Conservation (phyloP, 2,888 invertebrate genomes). For the Pinctada fucata region DNA sequence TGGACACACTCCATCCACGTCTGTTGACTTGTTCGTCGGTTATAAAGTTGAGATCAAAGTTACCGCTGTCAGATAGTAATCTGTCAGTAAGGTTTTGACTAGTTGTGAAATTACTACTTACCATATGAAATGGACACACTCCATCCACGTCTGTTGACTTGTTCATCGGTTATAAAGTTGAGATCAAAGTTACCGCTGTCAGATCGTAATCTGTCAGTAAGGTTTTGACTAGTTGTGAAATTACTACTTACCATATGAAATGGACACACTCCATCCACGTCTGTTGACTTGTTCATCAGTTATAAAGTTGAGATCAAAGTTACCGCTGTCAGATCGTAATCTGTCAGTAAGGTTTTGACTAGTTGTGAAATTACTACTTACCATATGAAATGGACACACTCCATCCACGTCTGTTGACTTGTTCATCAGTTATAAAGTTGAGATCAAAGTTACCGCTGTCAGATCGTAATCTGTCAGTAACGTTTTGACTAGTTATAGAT, state of each 20-base stretch:
- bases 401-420: constrained; percentile 58
- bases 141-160: constrained; percentile 58
- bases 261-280: constrained; percentile 59
- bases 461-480: constrained; percentile 20
- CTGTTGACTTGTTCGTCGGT: constrained; percentile 55
- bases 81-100: no score
- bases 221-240: no score
- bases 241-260: constrained; percentile 60
- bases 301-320: constrained; percentile 54
- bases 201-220: constrained; percentile 20
- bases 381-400: constrained; percentile 63
- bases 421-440: constrained; percentile 55
- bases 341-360: no score
- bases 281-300: constrained; percentile 55
- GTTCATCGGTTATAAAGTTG: constrained; percentile 55
- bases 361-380: constrained; percentile 31
- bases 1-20: constrained; percentile 60
- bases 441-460: constrained; percentile 51
- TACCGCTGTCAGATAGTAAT: constrained; percentile 41
- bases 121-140: constrained; percentile 63
- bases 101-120: no score
- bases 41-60: constrained; percentile 55
- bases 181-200: constrained; percentile 51
- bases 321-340: constrained; percentile 41
- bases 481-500: no score